Conservation (phyloP, 2,888 invertebrate genomes). For the Dicyrtoma fusca region DNA sequence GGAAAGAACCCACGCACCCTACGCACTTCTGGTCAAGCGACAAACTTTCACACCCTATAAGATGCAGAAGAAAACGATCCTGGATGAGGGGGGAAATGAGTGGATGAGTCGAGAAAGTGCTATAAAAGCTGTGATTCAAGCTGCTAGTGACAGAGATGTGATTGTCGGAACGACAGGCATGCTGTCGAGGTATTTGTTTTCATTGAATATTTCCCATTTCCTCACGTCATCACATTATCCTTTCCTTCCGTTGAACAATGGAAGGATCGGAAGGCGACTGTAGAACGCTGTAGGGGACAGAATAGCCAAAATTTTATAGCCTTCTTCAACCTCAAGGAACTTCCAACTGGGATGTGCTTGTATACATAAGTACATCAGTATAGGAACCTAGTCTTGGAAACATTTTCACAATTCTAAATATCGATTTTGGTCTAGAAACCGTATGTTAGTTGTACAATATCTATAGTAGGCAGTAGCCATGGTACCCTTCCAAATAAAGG, state of each 20-base stretch:
- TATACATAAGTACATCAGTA: too few relatives aligned
- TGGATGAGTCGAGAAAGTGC: conserved; percentile 60
- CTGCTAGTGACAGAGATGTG: conserved; percentile 59
- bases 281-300: too few relatives aligned
- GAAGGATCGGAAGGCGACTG: too few relatives aligned
- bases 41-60: conserved; percentile 61
- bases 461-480: too few relatives aligned
- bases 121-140: conserved; percentile 58
- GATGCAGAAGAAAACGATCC: conserved; percentile 46
- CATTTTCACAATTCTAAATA: too few relatives aligned
- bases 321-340: too few relatives aligned
- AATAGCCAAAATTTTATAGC: too few relatives aligned
- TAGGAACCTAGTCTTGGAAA: too few relatives aligned
- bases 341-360: too few relatives aligned
- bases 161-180: conserved; percentile 62
- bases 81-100: conserved; percentile 54
- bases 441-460: too few relatives aligned
- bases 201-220: neutral
- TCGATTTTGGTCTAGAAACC: too few relatives aligned
- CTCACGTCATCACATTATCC: neutral
- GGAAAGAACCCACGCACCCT: conserved; percentile 60
- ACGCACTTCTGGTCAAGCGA: conserved; percentile 60
- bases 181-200: conserved; percentile 58
- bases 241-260: neutral
- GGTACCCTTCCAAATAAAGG: too few relatives aligned